Evolutionary conservation across 2,888 invertebrate species (phyloP).

Genomic region (Synanthedon andrenaeformis): DNA sequence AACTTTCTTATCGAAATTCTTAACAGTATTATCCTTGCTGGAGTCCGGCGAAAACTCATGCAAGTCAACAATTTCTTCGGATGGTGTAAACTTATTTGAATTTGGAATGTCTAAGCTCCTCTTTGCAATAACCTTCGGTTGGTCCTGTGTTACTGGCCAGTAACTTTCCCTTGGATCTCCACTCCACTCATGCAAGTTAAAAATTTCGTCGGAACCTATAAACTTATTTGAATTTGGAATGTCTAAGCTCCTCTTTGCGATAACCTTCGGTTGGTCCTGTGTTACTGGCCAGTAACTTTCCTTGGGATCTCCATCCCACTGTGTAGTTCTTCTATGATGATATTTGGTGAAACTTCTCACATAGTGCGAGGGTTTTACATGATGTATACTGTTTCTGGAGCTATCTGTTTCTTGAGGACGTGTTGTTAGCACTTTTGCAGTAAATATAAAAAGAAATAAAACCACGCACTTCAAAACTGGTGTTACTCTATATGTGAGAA

Average conservation of each 20-base stretch:
- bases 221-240: conserved; percentile 11
- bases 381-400: conserved; percentile 42
- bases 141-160: conserved; percentile 29
- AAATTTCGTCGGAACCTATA: conserved; percentile 18
- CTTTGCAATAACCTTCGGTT: conserved; percentile 24
- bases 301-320: conserved; percentile 29
- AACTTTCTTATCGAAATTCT: conserved; percentile 22
- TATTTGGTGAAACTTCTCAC: conserved; percentile 63
- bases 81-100: conserved; percentile 16
- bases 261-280: conserved; percentile 28
- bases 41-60: conserved; percentile 28
- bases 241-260: conserved; percentile 16
- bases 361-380: conserved; percentile 46
- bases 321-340: conserved; percentile 55
- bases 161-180: conserved; percentile 22
- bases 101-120: conserved; percentile 10
- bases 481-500: conserved; percentile 47
- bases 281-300: conserved; percentile 30
- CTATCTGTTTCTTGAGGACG: conserved; percentile 52
- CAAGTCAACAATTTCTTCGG: conserved; percentile 18
- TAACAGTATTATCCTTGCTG: conserved; percentile 21
- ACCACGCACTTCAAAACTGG: conserved; percentile 59
- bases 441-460: conserved; percentile 58
- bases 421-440: conserved; percentile 58
- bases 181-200: conserved; percentile 23